A percentile compares a stretch with the other conserved stretches of the same genome.
Conservation (phyloP, 2,797 vertebrate species). For the Hirundo rustica region DNA sequence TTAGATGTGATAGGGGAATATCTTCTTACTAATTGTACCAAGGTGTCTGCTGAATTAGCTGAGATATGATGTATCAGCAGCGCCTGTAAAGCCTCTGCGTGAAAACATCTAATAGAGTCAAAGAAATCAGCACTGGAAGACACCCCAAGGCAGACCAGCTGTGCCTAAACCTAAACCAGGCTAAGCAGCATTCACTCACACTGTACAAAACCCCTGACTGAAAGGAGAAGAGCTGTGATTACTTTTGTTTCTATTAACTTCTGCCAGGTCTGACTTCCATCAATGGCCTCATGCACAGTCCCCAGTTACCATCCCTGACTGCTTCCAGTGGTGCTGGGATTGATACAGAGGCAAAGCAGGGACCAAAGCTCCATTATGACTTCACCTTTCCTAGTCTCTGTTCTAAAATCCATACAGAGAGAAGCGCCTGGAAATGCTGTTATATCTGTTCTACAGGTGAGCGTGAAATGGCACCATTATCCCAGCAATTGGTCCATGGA, state of each 20-base stretch:
- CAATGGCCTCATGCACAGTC: not conserved
- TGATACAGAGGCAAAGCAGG: not conserved
- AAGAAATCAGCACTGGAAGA: not conserved
- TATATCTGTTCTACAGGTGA: not conserved
- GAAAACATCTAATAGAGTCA: constrained; percentile 28
- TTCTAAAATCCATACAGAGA: not conserved
- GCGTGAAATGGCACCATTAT: not conserved
- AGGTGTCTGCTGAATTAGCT: constrained; percentile 29
- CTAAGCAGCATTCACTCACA: not conserved
- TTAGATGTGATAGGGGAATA: constrained; percentile 50
- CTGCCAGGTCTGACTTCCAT: not conserved
- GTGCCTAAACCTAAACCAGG: not conserved
- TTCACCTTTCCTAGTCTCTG: not conserved
- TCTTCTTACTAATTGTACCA: constrained; percentile 61
- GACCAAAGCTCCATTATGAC: not conserved
- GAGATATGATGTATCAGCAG: constrained; percentile 21
- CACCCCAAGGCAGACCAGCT: not conserved
- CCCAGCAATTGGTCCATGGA: not conserved
- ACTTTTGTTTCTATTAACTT: not conserved
- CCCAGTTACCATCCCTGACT: not conserved
- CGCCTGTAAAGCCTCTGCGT: not conserved
- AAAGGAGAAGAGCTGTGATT: not conserved
- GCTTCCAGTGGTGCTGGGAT: not conserved
- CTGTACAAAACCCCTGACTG: not conserved
- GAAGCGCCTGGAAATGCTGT: not conserved